phyloP scores from a whole-genome alignment of 2,888 invertebrate species.

The Melangyna quadrimaculata region DNA sequence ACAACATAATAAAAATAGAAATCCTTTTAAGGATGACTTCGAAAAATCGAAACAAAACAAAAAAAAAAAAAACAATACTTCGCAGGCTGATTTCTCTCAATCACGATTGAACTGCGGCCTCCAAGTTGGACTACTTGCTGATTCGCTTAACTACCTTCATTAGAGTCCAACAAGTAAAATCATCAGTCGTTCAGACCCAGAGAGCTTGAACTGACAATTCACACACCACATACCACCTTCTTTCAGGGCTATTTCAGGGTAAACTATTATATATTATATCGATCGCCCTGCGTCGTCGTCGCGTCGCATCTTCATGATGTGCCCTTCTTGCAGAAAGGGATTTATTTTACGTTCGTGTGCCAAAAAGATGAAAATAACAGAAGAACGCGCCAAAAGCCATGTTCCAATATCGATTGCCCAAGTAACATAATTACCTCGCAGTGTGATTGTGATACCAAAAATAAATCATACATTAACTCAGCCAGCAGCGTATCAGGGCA shows the following conservation, averaged over 20 bases:
- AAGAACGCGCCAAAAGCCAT: conserved; percentile 69
- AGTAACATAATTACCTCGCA: conserved; percentile 72
- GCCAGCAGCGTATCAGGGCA: neutral
- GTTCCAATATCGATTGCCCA: conserved; percentile 71
- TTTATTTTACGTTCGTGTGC: conserved; percentile 12
- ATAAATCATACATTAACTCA: conserved; percentile 57
- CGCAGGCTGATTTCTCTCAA: conserved; percentile 43
- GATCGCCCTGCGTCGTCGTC: neutral
- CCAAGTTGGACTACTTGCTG: conserved; percentile 56
- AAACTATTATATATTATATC: neutral
- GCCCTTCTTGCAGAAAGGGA: conserved; percentile 20
- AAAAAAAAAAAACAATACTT: conserved; percentile 39
- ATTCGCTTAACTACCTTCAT: conserved; percentile 69
- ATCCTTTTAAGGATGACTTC: conserved; percentile 12
- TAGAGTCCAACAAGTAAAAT: conserved; percentile 66
- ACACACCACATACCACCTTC: conserved; percentile 9
- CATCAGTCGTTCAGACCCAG: conserved; percentile 64
- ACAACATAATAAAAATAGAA: conserved; percentile 53
- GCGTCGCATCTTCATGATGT: neutral
- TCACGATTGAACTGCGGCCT: conserved; percentile 63
- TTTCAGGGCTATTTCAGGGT: neutral
- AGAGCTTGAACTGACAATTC: conserved; percentile 56
- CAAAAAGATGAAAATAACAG: conserved; percentile 69
- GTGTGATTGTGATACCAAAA: conserved; percentile 64
- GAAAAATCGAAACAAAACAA: conserved; percentile 5